Evolutionary conservation across 2,797 vertebrate genomes (phyloP).

Genomic region (Tapera naevia): DNA sequence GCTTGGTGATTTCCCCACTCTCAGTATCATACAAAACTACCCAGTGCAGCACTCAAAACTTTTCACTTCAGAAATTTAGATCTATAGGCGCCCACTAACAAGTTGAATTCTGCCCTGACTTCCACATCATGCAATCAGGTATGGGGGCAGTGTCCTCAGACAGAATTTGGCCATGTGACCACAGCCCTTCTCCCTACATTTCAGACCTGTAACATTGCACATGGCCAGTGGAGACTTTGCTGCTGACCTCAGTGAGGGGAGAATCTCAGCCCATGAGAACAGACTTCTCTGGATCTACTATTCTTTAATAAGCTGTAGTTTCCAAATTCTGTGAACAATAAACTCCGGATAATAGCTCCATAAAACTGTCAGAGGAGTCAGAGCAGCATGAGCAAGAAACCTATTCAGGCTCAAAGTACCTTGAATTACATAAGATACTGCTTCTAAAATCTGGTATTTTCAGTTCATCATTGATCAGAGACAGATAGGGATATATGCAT

Average conservation of each 20-base stretch:
- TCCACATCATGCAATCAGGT: fast-evolving
- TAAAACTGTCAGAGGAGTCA: slow-evolving; percentile 26
- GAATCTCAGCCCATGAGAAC: background rate
- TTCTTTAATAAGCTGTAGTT: background rate
- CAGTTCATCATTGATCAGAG: slow-evolving; percentile 3
- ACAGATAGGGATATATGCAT: background rate
- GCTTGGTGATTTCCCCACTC: background rate
- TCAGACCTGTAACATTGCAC: background rate
- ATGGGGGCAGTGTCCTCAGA: fast-evolving
- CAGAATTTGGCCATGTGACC: background rate
- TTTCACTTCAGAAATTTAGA: background rate
- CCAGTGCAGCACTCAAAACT: background rate
- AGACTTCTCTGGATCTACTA: background rate
- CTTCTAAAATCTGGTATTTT: slow-evolving; percentile 11
- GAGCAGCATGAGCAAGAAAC: background rate
- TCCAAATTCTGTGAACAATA: slow-evolving; percentile 5
- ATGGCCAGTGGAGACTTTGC: background rate
- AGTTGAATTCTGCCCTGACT: background rate
- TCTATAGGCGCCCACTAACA: background rate
- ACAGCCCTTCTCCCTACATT: background rate
- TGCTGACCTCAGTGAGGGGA: background rate
- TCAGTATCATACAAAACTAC: background rate
- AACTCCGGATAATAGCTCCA: background rate
- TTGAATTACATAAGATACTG: background rate
- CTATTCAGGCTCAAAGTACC: background rate